Evolutionary conservation across 2,797 vertebrate species (phyloP), one percentile per base, ranked within the genome.

Genomic region (Clarias platycephalus): DNA sequence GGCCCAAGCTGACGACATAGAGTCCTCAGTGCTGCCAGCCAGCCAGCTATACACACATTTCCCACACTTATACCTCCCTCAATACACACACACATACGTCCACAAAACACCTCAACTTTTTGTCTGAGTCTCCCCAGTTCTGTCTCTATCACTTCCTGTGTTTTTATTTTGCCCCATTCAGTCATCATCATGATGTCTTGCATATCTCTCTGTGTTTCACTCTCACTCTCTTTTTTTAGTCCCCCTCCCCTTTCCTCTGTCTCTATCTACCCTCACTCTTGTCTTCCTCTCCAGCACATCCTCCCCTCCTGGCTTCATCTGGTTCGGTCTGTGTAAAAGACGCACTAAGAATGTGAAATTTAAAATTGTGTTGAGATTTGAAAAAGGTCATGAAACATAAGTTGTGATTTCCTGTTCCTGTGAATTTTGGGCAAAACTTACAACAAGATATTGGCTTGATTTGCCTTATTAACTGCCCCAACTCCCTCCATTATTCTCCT

Each of bases 1-100:
- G 94, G 95, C 96, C 95, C 95, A 94, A 95, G 95, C 97, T 97
- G 97, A 98, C 96, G 95, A 98, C 97, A 97, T 96, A 96, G 96
- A 96, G 96, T 91, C 95, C n/a, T 95, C 90, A 94, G 96, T 95
- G 95, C 96, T 97, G 86, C 64, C 20, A 90, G 84, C 85, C 89
- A 91, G 90, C 89, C 66, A 89, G 90, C 90, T 85, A 72, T 82
- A 62, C 55, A 92, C 66, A 86, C 85, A 70, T 78, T 80, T 85
- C 82, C 80, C 85, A 80, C 85, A 78, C 74, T 80, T 76, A 55
- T 28, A 22, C 80, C 34, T 74, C 5, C 58, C 26, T 72, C 57
- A 49, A 10, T 28, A 75, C 55, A 63, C 28, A 58, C 81, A 71
- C 82, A 70, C 66, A 53, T 28, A 57, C 60, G 66, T 57, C 62